Evolutionary conservation across 1,140 invertebrate genomes (phyloP).

Genomic region (Paraescarpia echinospica): DNA sequence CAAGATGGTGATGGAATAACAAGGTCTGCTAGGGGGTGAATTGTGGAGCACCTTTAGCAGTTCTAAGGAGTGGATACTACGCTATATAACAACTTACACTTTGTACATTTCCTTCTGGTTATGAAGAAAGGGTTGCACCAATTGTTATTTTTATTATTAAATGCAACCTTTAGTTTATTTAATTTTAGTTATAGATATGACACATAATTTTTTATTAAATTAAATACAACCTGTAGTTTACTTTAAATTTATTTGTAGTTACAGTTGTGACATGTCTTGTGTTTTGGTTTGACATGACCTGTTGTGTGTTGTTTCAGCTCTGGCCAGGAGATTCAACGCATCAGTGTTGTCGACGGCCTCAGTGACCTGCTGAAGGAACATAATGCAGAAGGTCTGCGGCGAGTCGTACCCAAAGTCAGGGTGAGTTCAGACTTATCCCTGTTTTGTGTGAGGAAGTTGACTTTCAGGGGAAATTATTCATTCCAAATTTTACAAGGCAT

Average conservation of each 20-base stretch:
- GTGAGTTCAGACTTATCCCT: constrained; percentile 36
- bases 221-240: not conserved
- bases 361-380: constrained; percentile 51
- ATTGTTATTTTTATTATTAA: not conserved
- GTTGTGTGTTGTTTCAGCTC: constrained; percentile 42
- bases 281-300: not conserved
- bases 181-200: no score
- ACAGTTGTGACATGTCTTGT: not conserved
- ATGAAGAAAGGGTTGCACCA: no score
- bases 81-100: no score
- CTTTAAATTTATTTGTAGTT: not conserved
- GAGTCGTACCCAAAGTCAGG: constrained; percentile 56
- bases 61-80: no score
- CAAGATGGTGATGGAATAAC: no score
- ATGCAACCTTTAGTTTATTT: no score
- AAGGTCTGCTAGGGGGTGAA: no score
- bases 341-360: constrained; percentile 53
- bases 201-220: not conserved
- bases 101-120: no score
- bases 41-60: no score
- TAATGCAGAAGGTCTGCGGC: constrained; percentile 54
- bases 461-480: not conserved
- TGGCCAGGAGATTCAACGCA: constrained; percentile 54
- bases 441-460: not conserved
- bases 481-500: not conserved